These are phyloP conservation scores for Catalaphyllia jardinei DNA, from an alignment of 64 coral and sea anemone species.

Conservation along the genomic window DNA sequence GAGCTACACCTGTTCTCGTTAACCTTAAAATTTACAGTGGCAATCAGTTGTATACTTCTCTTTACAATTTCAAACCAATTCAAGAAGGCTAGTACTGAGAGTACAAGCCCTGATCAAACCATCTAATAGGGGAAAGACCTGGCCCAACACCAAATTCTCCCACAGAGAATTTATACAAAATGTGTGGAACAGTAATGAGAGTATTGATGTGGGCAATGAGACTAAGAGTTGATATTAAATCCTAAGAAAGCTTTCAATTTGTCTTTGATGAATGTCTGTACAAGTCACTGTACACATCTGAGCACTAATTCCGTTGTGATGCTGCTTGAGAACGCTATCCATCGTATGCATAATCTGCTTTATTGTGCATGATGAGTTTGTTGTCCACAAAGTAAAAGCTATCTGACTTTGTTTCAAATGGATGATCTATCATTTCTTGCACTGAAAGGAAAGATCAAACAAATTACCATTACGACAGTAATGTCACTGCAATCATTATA, in stretches of 20 bases:
- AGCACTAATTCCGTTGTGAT: not conserved
- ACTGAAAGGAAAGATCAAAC: slow-evolving; percentile 60
- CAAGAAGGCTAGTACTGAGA: not conserved
- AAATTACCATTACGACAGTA: not conserved
- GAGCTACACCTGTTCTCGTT: too few relatives aligned
- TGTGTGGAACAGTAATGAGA: not conserved
- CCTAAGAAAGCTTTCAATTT: not conserved
- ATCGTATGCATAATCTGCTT: slow-evolving; percentile 98
- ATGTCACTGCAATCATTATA: too few relatives aligned
- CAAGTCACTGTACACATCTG: not conserved
- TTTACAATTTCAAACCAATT: not conserved
- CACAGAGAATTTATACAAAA: not conserved
- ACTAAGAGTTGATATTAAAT: not conserved
- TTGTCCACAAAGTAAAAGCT: slow-evolving; percentile 99
- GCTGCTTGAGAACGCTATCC: slow-evolving; percentile 37
- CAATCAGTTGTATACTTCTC: too few relatives aligned
- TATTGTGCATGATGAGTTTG: slow-evolving; percentile 99
- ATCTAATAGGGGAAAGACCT: not conserved
- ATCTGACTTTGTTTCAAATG: slow-evolving; percentile 99
- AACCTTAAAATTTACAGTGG: too few relatives aligned
- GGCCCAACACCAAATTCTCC: not conserved
- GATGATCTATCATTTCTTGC: slow-evolving; percentile 97
- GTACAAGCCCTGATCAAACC: not conserved
- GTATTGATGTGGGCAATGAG: not conserved
- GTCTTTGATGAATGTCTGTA: not conserved